phyloP scores from a whole-genome alignment of 2,113 vertebrate species.

The Phoenicopterus ruber region DNA sequence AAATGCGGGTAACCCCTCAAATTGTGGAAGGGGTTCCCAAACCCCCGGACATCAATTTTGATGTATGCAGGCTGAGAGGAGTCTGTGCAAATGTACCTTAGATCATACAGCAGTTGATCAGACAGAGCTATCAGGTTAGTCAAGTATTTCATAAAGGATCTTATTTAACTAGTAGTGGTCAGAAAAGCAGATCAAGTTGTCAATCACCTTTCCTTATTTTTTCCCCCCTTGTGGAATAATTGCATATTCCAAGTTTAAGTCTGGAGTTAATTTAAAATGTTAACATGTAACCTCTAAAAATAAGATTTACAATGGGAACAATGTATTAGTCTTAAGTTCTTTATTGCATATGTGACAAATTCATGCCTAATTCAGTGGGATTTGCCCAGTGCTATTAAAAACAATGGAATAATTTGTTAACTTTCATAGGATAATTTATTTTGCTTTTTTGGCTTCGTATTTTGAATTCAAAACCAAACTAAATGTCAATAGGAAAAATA shows the following conservation, averaged over 20 bases:
- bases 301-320: constrained; percentile 39
- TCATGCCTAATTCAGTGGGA: constrained; percentile 43
- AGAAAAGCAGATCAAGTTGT: background rate
- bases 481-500: constrained; percentile 61
- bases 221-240: background rate
- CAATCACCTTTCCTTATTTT: background rate
- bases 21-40: background rate
- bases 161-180: background rate
- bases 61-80: background rate
- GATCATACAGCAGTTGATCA: background rate
- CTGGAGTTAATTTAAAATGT: constrained; percentile 55
- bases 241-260: constrained; percentile 20
- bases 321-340: constrained; percentile 21
- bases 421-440: constrained; percentile 52
- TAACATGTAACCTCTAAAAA: constrained; percentile 47
- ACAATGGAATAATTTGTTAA: constrained; percentile 61
- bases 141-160: background rate
- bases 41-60: background rate
- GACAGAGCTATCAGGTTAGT: background rate
- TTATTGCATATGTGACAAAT: constrained; percentile 37
- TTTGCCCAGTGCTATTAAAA: constrained; percentile 49
- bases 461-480: constrained; percentile 60
- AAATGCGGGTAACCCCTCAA: background rate
- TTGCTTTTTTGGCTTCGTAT: constrained; percentile 28
- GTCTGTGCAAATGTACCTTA: background rate